These are phyloP conservation scores for Ennomos fuscantarius DNA, from an alignment of 2,888 invertebrate genomes.

Conservation along the genomic window DNA sequence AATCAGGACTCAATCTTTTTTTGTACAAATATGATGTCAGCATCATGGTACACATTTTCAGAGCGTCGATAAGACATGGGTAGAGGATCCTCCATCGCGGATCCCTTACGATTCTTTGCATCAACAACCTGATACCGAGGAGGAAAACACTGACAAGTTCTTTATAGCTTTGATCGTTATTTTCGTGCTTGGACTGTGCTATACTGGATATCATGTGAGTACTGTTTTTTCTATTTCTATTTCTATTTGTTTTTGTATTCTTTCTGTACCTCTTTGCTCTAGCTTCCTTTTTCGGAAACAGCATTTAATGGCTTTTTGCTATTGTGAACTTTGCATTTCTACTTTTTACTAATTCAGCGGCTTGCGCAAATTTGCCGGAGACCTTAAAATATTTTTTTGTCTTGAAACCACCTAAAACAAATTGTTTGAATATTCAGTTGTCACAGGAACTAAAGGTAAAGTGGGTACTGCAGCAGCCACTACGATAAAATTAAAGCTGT, in stretches of 20 bases:
- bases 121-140: constrained; percentile 90
- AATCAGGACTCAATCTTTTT: background rate
- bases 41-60: constrained; percentile 56
- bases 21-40: constrained; percentile 7
- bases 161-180: constrained; percentile 91
- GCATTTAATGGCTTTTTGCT: too few species aligned
- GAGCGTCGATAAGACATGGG: constrained; percentile 93
- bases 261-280: too few species aligned
- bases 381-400: too few species aligned
- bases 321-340: too few species aligned
- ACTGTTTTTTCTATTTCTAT: background rate
- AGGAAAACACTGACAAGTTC: constrained; percentile 92
- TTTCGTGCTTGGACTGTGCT: constrained; percentile 86
- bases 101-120: constrained; percentile 90
- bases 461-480: too few species aligned
- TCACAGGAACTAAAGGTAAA: too few species aligned
- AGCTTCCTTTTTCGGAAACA: too few species aligned
- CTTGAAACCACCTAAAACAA: too few species aligned
- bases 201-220: constrained; percentile 88
- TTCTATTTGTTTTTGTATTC: background rate
- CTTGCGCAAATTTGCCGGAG: too few species aligned
- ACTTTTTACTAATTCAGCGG: too few species aligned
- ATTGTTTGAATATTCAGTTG: too few species aligned
- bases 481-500: too few species aligned
- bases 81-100: constrained; percentile 92